Conservation (phyloP, 2,797 vertebrate species). For the Paramormyrops hopkinsi region DNA sequence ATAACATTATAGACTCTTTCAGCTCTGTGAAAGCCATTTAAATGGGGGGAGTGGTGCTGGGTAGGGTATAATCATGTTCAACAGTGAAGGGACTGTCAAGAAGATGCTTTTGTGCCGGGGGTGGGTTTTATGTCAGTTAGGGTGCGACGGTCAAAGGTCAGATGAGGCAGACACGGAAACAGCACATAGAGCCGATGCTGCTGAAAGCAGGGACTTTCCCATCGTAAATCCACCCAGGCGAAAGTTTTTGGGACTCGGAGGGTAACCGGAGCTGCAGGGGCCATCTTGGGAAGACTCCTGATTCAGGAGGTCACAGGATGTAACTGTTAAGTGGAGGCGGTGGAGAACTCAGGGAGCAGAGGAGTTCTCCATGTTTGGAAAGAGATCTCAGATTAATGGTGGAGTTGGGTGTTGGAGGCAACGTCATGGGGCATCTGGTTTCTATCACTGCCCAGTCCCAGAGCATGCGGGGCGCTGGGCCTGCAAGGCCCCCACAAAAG, state of each 20-base stretch:
- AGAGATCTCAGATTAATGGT: conserved; percentile 27
- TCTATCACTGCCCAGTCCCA: conserved; percentile 10
- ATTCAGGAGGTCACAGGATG: not conserved
- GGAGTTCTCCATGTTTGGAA: conserved; percentile 30
- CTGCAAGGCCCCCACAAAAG: not conserved
- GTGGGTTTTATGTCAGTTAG: conserved; percentile 48
- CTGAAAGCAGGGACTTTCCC: not conserved
- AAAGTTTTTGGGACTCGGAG: not conserved
- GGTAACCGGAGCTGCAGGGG: not conserved
- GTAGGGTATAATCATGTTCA: not conserved
- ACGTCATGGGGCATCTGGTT: conserved; percentile 12
- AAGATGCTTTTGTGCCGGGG: conserved; percentile 50
- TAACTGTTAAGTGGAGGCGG: not conserved
- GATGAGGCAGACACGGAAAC: conserved; percentile 20
- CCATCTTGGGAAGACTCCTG: not conserved
- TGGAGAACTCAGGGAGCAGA: not conserved
- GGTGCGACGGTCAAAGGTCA: conserved; percentile 46
- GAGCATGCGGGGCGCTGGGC: not conserved
- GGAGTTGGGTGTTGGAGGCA: conserved; percentile 8
- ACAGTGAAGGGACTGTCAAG: conserved; percentile 35
- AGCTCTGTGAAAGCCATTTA: not conserved
- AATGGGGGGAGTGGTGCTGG: not conserved
- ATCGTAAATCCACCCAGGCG: not conserved
- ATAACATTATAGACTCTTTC: not conserved
- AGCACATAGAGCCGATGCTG: not conserved